These are phyloP conservation scores for Gymnocheta viridis DNA, from an alignment of 2,888 invertebrate genomes.

Conservation along the genomic window DNA sequence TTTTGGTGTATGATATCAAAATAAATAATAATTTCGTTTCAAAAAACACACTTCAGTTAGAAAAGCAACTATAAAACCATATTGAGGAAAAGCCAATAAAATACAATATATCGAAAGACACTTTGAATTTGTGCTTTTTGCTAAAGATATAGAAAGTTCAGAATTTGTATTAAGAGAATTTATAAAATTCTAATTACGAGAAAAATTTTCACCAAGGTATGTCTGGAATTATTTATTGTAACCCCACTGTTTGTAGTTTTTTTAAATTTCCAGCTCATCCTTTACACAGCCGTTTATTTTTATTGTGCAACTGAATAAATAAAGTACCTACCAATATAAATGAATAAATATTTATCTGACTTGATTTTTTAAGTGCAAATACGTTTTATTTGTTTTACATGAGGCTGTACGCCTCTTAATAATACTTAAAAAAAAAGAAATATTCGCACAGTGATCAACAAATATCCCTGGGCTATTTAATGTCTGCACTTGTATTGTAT, in stretches of 20 bases:
- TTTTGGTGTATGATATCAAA: background rate
- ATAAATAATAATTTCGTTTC: no score
- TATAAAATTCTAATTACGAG: no score
- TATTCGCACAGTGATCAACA: conserved; percentile 48
- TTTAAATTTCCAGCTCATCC: conserved; percentile 25
- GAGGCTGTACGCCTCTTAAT: conserved; percentile 58
- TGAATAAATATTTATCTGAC: conserved; percentile 16
- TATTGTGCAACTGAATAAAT: conserved; percentile 28
- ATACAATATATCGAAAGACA: no score
- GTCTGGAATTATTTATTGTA: conserved; percentile 29
- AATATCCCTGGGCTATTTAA: conserved; percentile 55
- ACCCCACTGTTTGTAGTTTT: background rate
- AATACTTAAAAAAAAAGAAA: conserved; percentile 25
- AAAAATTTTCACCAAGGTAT: background rate
- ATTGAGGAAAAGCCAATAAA: no score
- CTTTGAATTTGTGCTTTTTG: no score
- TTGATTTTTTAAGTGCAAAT: conserved; percentile 49
- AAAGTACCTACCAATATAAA: conserved; percentile 10
- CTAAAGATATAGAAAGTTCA: background rate
- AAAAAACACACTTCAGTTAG: no score
- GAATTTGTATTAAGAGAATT: background rate
- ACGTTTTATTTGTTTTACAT: conserved; percentile 56
- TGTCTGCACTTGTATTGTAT: conserved; percentile 65
- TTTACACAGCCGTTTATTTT: conserved; percentile 3
- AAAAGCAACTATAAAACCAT: no score